Evolutionary conservation across 2,113 vertebrate genomes (phyloP).

Genomic region (Microcebus ravelobensis): DNA sequence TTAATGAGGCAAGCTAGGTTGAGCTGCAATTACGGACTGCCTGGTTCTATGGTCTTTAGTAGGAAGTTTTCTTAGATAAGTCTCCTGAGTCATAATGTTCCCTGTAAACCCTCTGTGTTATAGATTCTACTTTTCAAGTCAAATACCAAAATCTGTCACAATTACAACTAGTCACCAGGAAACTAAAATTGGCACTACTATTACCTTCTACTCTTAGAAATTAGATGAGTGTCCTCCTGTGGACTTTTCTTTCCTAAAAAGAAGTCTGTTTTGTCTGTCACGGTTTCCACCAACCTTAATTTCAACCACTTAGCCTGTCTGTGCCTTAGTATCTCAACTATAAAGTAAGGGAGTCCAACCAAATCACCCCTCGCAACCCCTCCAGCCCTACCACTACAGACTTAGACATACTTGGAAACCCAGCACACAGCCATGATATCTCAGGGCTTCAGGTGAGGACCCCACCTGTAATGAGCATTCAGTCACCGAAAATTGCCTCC

Average conservation of each 20-base stretch:
- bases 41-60: background rate
- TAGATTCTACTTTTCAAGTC: background rate
- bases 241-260: background rate
- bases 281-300: background rate
- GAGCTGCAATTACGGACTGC: background rate
- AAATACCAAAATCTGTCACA: background rate
- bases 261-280: background rate
- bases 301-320: background rate
- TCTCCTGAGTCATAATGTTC: background rate
- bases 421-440: too few relatives aligned
- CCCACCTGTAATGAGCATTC: background rate
- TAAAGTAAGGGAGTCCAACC: background rate
- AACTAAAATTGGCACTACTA: background rate
- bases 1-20: background rate
- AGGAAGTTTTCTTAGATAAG: background rate
- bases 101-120: background rate
- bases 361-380: background rate
- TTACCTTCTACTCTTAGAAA: background rate
- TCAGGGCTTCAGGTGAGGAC: rapidly evolving
- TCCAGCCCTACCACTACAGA: background rate
- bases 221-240: too few relatives aligned
- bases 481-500: rapidly evolving
- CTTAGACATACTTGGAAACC: background rate
- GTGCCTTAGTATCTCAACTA: background rate
- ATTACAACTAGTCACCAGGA: background rate